Base-by-base conservation (phyloP, 1,140 invertebrate species). In the Arctopsyche grandis region DNA sequence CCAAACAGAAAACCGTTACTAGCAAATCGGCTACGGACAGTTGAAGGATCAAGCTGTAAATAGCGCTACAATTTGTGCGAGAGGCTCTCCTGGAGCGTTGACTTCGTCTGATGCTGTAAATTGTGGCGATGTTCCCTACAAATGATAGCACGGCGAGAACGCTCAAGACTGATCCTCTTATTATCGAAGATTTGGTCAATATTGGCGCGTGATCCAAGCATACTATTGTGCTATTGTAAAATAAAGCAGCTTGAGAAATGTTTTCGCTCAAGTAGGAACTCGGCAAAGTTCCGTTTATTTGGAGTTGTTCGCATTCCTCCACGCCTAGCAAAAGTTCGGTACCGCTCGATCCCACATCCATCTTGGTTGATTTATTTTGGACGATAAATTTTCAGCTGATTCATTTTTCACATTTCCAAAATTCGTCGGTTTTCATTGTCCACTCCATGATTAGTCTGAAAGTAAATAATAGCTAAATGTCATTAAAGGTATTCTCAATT, bases 1-100 rank as follows among this genome's bases (percentile, higher is more conserved):
- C 90, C 69, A 96, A 91, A 84, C 94, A 96, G 85, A 95, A 95
- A 46, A 95, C 86, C 0, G 94, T 93, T 0, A 96, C 94, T 12
- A 95, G 86, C 14, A 94, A 88, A 86, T 97, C 95, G 0, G 94
- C 94, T 21, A 93, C 87, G 0, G 92, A 92, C 0, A 94, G 87
- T 83, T 95, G 94, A 26, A 94, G 90, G 81, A 95, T 94, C 43
- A 96, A 85, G 16, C 91, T 92, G 84, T 95, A 95, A 63, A 96
- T 92, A 1, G 93, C 92, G 29, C 91, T 92, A 87, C 90, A 90
- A 69, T 90, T 89, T 81, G 93, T 88, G 80, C 90, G 83, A 0
- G 88, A 87, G 76, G 88, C 86, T 63, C 90, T 85, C n/a, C 89
- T 85, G 43, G 87, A 85, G 19, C 89, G 85, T 14, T 86, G 87